Base-by-base conservation (phyloP, 2,888 invertebrate genomes). In the Ametastegia equiseti region DNA sequence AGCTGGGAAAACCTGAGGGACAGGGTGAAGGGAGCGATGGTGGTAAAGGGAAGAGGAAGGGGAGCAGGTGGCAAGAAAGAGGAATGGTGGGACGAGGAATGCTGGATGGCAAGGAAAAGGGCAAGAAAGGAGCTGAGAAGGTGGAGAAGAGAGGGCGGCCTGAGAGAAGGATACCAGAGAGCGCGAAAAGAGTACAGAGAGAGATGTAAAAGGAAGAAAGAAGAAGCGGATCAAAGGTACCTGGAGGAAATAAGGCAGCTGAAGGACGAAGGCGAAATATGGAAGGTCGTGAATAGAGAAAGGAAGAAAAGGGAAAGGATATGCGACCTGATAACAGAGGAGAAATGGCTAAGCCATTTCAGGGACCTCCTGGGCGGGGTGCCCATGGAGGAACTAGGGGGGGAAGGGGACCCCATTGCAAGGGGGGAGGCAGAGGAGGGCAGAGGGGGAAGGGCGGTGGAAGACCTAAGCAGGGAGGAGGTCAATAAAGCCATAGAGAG, bases 351-450 rank as follows among this genome's bases (percentile, higher is more conserved):
- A 33, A 39, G 54, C 45, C 60, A 80, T 13, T 80, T 80, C 57
- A 27, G 7, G 19, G 30, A 69, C 1, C 30, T 45, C 3, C 45
- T 45, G 5, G 80, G 42, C 65, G 50, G 81, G 65, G 79, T 42
- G 30, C 42, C n/a, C n/a, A n/a, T n/a, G 65, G 5, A 54, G 71
- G 39, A 81, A 80, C 30, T 69, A 67, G 57, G 71, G 45, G 73
- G 75, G 1, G 7, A 1, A 2, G 80, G 60, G n/a, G n/a, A n/a
- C n/a, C n/a, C n/a, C n/a, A n/a, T n/a, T n/a, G n/a, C n/a, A n/a
- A n/a, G n/a, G 81, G 75, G 63, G 80, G 67, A 42, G 15, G 42
- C 23, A 47, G 33, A 73, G 80, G n/a, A 65, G 15, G 13, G 11
- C 13, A 13, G 6, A 19, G 11, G 42, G 45, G 4, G 27, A 27